Evolutionary conservation across 2,888 invertebrate genomes (phyloP).

Genomic region (Hirtodrosophila cameraria): DNA sequence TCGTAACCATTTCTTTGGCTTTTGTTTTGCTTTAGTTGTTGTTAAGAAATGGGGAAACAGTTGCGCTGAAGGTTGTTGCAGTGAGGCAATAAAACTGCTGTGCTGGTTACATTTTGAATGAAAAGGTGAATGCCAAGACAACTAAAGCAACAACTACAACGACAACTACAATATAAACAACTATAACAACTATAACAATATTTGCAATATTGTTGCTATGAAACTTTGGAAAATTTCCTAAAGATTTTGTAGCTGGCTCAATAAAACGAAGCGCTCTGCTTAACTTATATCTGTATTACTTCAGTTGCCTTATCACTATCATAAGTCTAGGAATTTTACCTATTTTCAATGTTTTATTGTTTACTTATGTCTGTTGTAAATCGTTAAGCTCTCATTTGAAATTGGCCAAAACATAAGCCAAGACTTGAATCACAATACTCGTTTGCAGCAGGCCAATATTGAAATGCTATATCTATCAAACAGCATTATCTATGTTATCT

Average conservation of each 20-base stretch:
- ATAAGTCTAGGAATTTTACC: too few species aligned
- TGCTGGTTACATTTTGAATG: conserved; percentile 46
- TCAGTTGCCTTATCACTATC: too few species aligned
- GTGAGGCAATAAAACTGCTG: conserved; percentile 53
- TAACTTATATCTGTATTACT: too few species aligned
- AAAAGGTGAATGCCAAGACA: conserved; percentile 55
- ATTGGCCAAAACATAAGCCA: too few species aligned
- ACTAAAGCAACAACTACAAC: conserved; percentile 11
- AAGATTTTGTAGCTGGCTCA: conserved; percentile 6
- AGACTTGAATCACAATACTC: too few species aligned
- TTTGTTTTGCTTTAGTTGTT: conserved; percentile 6
- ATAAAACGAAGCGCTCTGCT: background rate
- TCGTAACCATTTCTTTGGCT: conserved; percentile 29
- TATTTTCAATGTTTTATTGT: too few species aligned
- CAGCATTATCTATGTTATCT: conserved; percentile 23
- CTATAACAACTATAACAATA: background rate
- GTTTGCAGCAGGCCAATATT: conserved; percentile 8
- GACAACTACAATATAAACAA: background rate
- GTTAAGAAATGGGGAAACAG: conserved; percentile 68
- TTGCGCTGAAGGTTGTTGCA: conserved; percentile 54
- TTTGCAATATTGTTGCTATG: background rate
- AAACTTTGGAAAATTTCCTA: conserved; percentile 29
- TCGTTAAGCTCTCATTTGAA: background rate
- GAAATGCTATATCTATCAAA: conserved; percentile 15
- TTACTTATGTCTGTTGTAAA: too few species aligned